Base-by-base conservation (phyloP, 2,888 invertebrate species). In the Mechanitis messenoides region DNA sequence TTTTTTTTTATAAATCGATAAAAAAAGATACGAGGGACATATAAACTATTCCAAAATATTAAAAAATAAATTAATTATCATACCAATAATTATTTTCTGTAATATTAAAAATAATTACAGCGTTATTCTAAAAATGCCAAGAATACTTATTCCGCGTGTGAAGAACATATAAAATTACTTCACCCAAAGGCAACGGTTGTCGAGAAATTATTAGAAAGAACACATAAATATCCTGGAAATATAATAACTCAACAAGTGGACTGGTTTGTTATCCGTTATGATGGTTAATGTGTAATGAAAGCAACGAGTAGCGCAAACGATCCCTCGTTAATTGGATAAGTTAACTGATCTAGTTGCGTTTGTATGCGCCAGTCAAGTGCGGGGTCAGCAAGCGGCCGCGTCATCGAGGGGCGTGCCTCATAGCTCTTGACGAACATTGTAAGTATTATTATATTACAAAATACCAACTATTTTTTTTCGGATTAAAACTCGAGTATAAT, bases 261-360 rank as follows among this genome's bases (percentile, higher is more conserved):
- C 50, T 31, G 3, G 31, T n/a, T 50, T 7, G 50, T 35, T 35
- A 50, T 50, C 50, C 50, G 28, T 50, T 11, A 28, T 50, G 31
- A 7, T 31, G 28, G 50, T 31, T 50, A 11, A 31, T 50, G 50
- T 33, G 42, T 45, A 33, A 42, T 42, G 42, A 42, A 42, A 5
- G 58, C 53, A 42, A 33, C 58, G 50, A 58, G 58, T 7, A 53
- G n/a, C 12, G 20, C 53, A 58, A 33, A 53, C 42, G 42, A 45
- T 53, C 58, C 38, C 31, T 31, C 42, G 53, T 50, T 58, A 58
- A 58, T 58, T 58, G 58, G 58, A 45, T 45, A 45, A 58, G 53
- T 58, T 45, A 50, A 50, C 58, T 58, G 58, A 58, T 53, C 58
- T 58, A 58, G 58, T 58, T 58, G 31, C 35, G 58, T 42, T 33